Evolutionary conservation across 1,140 invertebrate species (phyloP).

Genomic region (Thaumetopoea pityocampa): DNA sequence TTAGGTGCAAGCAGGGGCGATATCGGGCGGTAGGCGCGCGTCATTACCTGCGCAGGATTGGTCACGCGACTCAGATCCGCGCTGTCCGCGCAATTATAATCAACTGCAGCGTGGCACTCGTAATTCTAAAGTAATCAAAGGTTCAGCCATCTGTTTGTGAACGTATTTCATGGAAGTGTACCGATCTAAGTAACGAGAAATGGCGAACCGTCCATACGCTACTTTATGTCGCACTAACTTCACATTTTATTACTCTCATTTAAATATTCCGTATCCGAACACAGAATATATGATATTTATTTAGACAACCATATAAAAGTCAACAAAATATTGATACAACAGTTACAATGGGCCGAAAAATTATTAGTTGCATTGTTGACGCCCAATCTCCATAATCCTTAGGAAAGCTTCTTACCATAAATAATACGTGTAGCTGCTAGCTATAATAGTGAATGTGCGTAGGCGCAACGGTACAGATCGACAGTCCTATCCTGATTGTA

Average conservation of each 20-base stretch:
- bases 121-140: constrained; percentile 72
- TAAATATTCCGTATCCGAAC: constrained; percentile 16
- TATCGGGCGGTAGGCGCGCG: constrained; percentile 44
- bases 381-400: constrained; percentile 68
- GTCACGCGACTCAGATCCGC: constrained; percentile 66
- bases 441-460: constrained; percentile 59
- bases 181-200: constrained; percentile 20
- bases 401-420: constrained; percentile 73
- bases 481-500: constrained; percentile 66
- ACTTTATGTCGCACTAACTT: constrained; percentile 25
- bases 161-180: constrained; percentile 14
- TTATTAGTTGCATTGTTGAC: constrained; percentile 58
- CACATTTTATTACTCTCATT: constrained; percentile 22
- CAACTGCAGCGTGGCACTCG: constrained; percentile 56
- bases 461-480: constrained; percentile 59
- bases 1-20: constrained; percentile 15
- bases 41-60: constrained; percentile 60
- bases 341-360: constrained; percentile 22
- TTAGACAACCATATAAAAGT: constrained; percentile 20
- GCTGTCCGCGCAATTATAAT: constrained; percentile 71
- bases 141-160: constrained; percentile 50
- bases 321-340: constrained; percentile 22
- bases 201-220: constrained; percentile 21
- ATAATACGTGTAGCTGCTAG: constrained; percentile 69
- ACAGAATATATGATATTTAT: constrained; percentile 14